Percentiles rank a stretch among this genome's conserved stretches.
Conservation (phyloP, 1,140 invertebrate genomes). For the Prorops nasuta region DNA sequence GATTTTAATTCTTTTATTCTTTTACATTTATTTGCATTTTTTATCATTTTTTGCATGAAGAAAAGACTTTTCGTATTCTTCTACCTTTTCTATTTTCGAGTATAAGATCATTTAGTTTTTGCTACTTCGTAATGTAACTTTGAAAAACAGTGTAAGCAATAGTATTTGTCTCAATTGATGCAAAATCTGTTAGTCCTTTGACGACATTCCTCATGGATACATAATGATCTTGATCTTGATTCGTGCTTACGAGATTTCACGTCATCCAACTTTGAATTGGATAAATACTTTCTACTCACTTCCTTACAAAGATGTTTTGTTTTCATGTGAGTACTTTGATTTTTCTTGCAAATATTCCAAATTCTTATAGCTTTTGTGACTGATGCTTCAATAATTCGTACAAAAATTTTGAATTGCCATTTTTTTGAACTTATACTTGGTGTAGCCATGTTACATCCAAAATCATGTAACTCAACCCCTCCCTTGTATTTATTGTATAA, state of each 20-base stretch:
- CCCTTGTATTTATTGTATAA: too few relatives aligned
- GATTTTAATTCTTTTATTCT: neutral
- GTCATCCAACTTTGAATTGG: neutral
- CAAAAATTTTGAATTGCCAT: neutral
- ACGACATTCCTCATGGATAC: slow-evolving; percentile 3
- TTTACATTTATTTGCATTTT: neutral
- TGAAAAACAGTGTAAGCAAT: too few relatives aligned
- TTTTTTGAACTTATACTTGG: slow-evolving; percentile 6
- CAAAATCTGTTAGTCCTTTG: slow-evolving; percentile 4
- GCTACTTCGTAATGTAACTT: too few relatives aligned
- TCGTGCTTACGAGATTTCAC: slow-evolving; percentile 1
- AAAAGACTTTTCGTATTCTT: neutral
- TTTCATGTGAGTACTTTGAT: neutral
- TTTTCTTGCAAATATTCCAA: slow-evolving; percentile 2
- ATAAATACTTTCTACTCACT: slow-evolving; percentile 5
- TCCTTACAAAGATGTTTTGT: slow-evolving; percentile 2
- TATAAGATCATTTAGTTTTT: too few relatives aligned
- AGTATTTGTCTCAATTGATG: neutral
- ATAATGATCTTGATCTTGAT: neutral
- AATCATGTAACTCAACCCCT: slow-evolving; percentile 8
- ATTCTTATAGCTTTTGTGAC: neutral
- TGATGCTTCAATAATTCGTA: too few relatives aligned
- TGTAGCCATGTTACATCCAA: slow-evolving; percentile 6
- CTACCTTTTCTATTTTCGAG: slow-evolving; percentile 1
- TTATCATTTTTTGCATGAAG: slow-evolving; percentile 1